These are phyloP conservation scores for Atopsyche davidsoni DNA, from an alignment of 1,140 invertebrate species.

Conservation along the genomic window DNA sequence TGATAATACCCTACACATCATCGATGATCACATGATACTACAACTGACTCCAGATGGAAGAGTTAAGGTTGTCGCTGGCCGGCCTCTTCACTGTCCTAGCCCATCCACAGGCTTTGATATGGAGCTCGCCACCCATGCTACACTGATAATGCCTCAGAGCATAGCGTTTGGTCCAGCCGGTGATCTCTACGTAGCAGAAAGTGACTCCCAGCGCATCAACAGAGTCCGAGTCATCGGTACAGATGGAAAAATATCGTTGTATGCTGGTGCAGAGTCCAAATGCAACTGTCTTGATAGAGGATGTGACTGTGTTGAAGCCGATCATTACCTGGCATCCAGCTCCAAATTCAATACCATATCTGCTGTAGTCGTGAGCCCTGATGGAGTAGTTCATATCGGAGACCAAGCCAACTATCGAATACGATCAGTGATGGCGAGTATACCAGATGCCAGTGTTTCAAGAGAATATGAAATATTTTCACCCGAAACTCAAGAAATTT, in stretches of 20 bases:
- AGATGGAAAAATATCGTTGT: constrained; percentile 85
- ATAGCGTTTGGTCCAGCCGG: constrained; percentile 92
- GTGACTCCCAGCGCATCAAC: constrained; percentile 92
- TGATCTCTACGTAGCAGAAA: constrained; percentile 91
- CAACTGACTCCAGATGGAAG: constrained; percentile 85
- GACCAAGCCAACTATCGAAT: constrained; percentile 91
- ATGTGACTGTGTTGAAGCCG: constrained; percentile 86
- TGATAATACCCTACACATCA: constrained; percentile 90
- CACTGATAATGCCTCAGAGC: constrained; percentile 86
- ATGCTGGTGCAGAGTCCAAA: constrained; percentile 90
- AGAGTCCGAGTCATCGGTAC: constrained; percentile 83
- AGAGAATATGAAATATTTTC: constrained; percentile 92
- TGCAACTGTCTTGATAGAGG: constrained; percentile 88
- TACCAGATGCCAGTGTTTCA: constrained; percentile 75
- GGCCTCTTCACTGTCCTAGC: constrained; percentile 83
- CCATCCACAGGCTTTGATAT: constrained; percentile 66
- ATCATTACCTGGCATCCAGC: constrained; percentile 85
- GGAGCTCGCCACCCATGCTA: constrained; percentile 81
- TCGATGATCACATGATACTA: constrained; percentile 92
- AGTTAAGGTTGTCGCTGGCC: constrained; percentile 86
- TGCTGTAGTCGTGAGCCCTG: constrained; percentile 86
- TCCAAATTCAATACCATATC: constrained; percentile 94
- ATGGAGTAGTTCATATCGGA: constrained; percentile 89
- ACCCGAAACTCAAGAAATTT: constrained; percentile 91
- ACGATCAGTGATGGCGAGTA: constrained; percentile 85